phyloP scores from a whole-genome alignment of 2,113 vertebrate species.

The Dolichotis patagonum region DNA sequence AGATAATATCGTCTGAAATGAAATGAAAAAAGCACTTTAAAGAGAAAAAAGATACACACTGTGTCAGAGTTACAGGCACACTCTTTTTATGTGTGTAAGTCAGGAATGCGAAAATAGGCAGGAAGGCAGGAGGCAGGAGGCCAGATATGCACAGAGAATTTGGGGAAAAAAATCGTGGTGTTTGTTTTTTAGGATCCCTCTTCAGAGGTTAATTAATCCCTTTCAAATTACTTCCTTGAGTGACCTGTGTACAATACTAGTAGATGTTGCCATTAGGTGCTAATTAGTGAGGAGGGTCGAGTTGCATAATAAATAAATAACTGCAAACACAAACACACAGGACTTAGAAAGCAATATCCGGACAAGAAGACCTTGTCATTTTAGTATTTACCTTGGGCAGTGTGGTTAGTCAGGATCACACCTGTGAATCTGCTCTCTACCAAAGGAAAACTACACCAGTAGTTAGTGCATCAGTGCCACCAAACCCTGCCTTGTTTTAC shows the following conservation, averaged over 20 bases:
- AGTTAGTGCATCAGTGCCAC: neutral
- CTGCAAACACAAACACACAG: conserved; percentile 50
- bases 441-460: neutral
- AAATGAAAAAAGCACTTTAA: conserved; percentile 73
- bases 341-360: neutral
- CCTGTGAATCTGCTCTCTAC: neutral
- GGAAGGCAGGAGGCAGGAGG: conserved; percentile 85
- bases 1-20: conserved; percentile 78
- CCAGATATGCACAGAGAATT: conserved; percentile 81
- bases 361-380: neutral
- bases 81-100: conserved; percentile 87
- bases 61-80: conserved; percentile 83
- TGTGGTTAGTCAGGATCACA: neutral
- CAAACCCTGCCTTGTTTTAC: neutral
- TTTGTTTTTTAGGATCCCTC: conserved; percentile 81
- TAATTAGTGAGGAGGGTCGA: conserved; percentile 84
- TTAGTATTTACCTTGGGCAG: neutral
- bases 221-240: conserved; percentile 83
- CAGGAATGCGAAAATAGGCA: conserved; percentile 85
- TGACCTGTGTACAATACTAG: conserved; percentile 65
- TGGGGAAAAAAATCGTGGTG: conserved; percentile 70
- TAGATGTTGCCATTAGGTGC: conserved; percentile 76
- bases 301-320: conserved; percentile 71
- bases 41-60: conserved; percentile 84
- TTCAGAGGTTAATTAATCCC: conserved; percentile 83